A percentile compares a stretch with the other conserved stretches of the same genome.
These are phyloP conservation scores for Rallus crepitans DNA, from an alignment of 2,797 vertebrate species.

Conservation along the genomic window DNA sequence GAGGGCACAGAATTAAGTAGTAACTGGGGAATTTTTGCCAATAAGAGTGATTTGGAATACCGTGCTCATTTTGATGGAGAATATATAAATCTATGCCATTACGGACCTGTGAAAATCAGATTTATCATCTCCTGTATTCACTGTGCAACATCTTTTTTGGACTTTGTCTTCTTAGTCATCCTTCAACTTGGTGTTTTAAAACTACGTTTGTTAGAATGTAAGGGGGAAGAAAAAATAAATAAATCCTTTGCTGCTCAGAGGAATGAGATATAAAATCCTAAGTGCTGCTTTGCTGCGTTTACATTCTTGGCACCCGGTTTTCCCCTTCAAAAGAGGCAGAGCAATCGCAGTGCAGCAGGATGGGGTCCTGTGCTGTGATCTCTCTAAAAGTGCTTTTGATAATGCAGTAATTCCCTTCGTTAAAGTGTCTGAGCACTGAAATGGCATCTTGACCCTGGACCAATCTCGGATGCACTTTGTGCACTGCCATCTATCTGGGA, in stretches of 20 bases:
- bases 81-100: neutral
- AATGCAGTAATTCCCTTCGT: slow-evolving; percentile 16
- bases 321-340: neutral
- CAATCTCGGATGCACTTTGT: slow-evolving; percentile 24
- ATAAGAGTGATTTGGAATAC: neutral
- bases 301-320: neutral
- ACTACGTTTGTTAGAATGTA: neutral
- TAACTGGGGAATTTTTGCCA: neutral
- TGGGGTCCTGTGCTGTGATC: neutral
- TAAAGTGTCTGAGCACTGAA: slow-evolving; percentile 34
- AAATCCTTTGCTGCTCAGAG: neutral
- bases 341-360: neutral
- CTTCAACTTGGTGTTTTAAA: slow-evolving; percentile 5
- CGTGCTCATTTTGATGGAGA: neutral
- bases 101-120: neutral
- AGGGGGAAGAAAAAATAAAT: neutral
- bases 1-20: neutral
- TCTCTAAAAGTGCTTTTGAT: slow-evolving; percentile 49
- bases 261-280: slow-evolving; percentile 2
- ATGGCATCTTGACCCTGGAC: slow-evolving; percentile 34
- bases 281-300: neutral
- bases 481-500: slow-evolving; percentile 59
- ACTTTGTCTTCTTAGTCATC: neutral
- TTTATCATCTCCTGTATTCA: neutral
- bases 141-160: neutral